Base-by-base conservation (phyloP, 1,140 invertebrate genomes). In the Drosophila micromelanica region DNA sequence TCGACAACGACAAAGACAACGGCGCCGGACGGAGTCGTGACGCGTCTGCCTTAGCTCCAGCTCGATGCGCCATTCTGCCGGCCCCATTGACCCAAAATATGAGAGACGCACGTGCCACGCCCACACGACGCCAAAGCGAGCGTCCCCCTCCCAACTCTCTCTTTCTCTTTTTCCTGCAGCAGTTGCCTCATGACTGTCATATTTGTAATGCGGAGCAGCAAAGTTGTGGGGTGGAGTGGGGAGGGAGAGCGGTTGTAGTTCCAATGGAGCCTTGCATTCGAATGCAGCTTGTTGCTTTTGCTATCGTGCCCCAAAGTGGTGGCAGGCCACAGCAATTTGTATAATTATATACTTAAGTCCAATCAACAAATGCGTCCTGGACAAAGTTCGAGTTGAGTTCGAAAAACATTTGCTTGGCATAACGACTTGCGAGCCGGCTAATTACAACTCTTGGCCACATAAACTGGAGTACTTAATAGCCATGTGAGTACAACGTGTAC, bases 291-390 rank as follows among this genome's bases (percentile, higher is more conserved):
- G 37, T 5, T 12, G 37, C 11, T n/a, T 5, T 5, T 12, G 37
- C 12, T n/a, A 5, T 5, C 11, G 5, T 12, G 11, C 11, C 37
- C 37, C 37, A 40, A 40, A 42, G 11, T 15, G 46, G 42, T 57
- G 27, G 42, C 40, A 46, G 17, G 56, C 13, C 68, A 56, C 13
- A 45, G 68, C 51, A 71, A 64, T 71, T 71, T 71, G 68, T 40
- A 30, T 64, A 78, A 78, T 73, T 73, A 69, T 78, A 78, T 78
- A 61, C 76, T 56, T 37, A 75, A 72, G 40, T 57, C 55, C 72
- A 78, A 78, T 78, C 75, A 72, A 76, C 60, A 42, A 51, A 72
- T 77, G 75, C 67, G 75, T 40, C 12, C n/a, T n/a, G 38, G 38
- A 40, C 38, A 13, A n/a, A 40, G 38, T n/a, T 40, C 38, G 38